Evolutionary conservation across 2,113 vertebrate species (phyloP).

Genomic region (Pontoporia blainvillei): DNA sequence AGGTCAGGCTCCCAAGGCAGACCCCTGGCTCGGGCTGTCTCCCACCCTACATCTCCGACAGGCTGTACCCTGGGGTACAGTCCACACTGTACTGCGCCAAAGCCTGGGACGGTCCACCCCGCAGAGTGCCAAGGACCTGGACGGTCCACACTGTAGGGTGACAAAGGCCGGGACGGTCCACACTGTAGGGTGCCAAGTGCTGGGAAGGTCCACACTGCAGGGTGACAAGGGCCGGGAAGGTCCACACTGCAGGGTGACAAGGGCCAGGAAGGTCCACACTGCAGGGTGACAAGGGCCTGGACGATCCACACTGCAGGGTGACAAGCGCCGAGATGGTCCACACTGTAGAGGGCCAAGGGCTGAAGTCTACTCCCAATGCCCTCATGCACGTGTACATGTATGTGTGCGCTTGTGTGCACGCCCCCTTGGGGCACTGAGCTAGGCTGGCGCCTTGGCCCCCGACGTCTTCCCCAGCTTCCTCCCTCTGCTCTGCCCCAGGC

Average conservation of each 20-base stretch:
- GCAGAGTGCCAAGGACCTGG: neutral
- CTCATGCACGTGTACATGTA: neutral
- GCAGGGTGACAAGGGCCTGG: too few relatives aligned
- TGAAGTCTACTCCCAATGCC: too few relatives aligned
- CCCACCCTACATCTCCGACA: neutral
- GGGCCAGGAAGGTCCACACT: fast-evolving
- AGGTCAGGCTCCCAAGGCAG: fast-evolving
- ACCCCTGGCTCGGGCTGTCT: neutral
- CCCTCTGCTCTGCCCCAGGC: neutral
- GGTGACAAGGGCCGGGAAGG: fast-evolving
- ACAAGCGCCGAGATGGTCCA: neutral
- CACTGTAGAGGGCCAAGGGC: neutral
- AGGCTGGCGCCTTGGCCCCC: neutral
- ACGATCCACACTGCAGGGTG: neutral
- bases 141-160: neutral
- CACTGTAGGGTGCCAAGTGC: too few relatives aligned
- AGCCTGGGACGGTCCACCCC: neutral
- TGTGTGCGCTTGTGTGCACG: neutral
- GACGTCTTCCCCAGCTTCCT: neutral
- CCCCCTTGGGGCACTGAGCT: fast-evolving
- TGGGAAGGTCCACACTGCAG: too few relatives aligned
- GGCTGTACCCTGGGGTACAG: neutral
- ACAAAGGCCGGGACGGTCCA: neutral
- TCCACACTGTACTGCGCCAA: fast-evolving
- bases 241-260: neutral